Percentiles rank a stretch among this genome's conserved stretches.
phyloP scores from a whole-genome alignment of 2,888 invertebrate genomes.

The Anticlea derivata region DNA sequence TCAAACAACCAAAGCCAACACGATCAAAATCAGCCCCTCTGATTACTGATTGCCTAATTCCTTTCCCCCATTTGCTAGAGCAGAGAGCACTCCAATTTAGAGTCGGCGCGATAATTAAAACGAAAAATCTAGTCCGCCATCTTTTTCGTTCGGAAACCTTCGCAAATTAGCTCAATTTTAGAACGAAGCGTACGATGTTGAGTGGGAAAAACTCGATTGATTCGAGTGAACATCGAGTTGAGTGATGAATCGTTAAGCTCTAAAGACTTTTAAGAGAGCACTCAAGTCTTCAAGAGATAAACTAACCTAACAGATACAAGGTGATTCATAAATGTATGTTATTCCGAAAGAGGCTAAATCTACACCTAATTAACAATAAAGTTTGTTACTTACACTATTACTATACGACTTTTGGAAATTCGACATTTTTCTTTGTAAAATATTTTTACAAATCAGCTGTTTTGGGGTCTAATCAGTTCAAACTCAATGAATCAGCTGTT shows the following conservation, averaged over 20 bases:
- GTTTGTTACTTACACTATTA: too few relatives aligned
- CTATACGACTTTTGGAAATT: too few relatives aligned
- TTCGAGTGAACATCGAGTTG: slow-evolving; percentile 39
- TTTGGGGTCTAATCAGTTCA: too few relatives aligned
- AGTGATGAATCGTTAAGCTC: slow-evolving; percentile 16
- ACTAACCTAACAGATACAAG: too few relatives aligned
- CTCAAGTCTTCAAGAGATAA: too few relatives aligned
- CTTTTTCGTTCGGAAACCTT: slow-evolving; percentile 58
- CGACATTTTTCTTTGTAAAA: too few relatives aligned
- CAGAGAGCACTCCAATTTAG: slow-evolving; percentile 48
- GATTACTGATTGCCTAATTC: slow-evolving; percentile 32
- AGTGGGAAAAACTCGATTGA: slow-evolving; percentile 46
- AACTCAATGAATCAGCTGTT: too few relatives aligned
- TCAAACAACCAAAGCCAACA: slow-evolving; percentile 18
- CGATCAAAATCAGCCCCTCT: slow-evolving; percentile 34
- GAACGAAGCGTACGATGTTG: slow-evolving; percentile 56
- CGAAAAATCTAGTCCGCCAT: slow-evolving; percentile 54
- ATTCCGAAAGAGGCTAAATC: too few relatives aligned
- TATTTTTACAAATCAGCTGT: too few relatives aligned
- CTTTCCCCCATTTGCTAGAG: slow-evolving; percentile 36
- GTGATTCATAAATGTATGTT: too few relatives aligned
- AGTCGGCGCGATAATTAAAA: slow-evolving; percentile 60
- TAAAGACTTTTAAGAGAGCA: background rate
- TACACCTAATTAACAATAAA: too few relatives aligned
- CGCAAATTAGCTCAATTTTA: slow-evolving; percentile 73